phyloP scores from a whole-genome alignment of 2,797 vertebrate species.

The Anguilla anguilla region DNA sequence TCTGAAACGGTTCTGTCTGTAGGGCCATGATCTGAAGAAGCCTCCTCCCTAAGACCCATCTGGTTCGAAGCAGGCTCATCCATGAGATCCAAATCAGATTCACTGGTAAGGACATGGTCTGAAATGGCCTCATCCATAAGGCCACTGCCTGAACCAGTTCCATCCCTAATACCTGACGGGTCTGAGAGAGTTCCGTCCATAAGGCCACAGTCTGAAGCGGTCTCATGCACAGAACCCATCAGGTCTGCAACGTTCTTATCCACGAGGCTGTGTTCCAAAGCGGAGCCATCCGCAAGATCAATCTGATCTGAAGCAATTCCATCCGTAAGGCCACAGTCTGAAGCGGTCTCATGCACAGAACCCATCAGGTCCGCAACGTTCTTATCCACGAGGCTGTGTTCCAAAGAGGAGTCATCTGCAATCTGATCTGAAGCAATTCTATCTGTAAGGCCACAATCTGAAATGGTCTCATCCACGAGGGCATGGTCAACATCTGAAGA shows the following conservation, averaged over 20 bases:
- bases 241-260: not conserved
- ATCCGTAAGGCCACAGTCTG: not conserved
- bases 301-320: not conserved
- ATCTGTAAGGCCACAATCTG: not conserved
- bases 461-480: not conserved
- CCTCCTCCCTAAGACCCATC: not conserved
- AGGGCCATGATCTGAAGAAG: not conserved
- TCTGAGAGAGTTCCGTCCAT: not conserved
- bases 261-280: not conserved
- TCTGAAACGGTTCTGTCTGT: not conserved
- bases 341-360: not conserved
- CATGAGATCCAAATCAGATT: not conserved
- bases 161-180: not conserved
- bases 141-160: not conserved
- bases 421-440: not conserved
- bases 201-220: not conserved
- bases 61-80: not conserved
- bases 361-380: not conserved
- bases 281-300: not conserved
- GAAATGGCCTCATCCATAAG: not conserved
- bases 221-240: conserved; percentile 10
- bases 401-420: not conserved
- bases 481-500: not conserved
- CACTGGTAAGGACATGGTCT: conserved; percentile 50
- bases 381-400: not conserved